Base-by-base conservation (phyloP, 2,797 vertebrate genomes). In the Lates japonicus region DNA sequence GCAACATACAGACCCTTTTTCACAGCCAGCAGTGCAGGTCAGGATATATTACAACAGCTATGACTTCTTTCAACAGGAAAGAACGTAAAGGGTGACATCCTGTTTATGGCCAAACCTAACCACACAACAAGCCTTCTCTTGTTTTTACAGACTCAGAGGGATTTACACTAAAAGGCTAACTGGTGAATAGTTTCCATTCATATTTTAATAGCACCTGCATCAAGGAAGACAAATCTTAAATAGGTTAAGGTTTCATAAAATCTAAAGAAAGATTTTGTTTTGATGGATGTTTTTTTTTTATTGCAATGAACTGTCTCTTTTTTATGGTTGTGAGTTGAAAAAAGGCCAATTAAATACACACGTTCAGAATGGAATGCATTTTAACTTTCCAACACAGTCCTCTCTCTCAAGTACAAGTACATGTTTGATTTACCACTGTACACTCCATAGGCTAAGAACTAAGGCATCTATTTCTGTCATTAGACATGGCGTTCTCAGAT, bases 381-480 rank as follows among this genome's bases (percentile, higher is more conserved):
- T 61, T 55, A 31, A 62, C 25, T 61, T 19, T 68, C 37, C 10
- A 31, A 42, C 3, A 20, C 6, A 59, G 74, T 66, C 48, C 41
- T 69, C 44, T 52, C 9, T 14, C 48, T 60, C 35, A 31, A 58
- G 29, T 64, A 55, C 41, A 9, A 42, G 22, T 49, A 8, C 60
- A 51, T 54, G 37, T 75, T 58, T 75, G 35, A 72, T 70, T 61
- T 10, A 31, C 20, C 39, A 63, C 33, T 22, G 60, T 37, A 51
- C 7, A 76, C 46, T 44, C 39, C 25, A 79, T 44, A 58, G 75
- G 42, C 49, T 44, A 48, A 67, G 5, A 83, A 75, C 65, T 44
- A 44, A 76, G 59, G 59, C 61, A 51, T 84, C 64, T 85, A 68
- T 85, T 82, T 65, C 70, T 81, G 61, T 76, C 76, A 67, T 80